Evolutionary conservation across 92 coral and sea anemone genomes (phyloP).

Genomic region (Montipora capitata): DNA sequence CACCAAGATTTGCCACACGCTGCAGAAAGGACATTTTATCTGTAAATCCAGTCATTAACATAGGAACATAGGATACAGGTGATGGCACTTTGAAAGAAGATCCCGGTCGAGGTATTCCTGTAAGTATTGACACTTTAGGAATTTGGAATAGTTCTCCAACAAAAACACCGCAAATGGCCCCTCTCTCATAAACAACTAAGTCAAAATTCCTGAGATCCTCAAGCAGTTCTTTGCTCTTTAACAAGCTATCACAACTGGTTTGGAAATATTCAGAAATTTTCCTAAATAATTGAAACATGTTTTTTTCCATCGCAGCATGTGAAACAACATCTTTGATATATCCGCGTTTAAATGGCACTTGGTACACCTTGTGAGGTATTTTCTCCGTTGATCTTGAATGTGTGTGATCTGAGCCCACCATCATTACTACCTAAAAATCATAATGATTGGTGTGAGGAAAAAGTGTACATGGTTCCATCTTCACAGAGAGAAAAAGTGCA

Average conservation of each 20-base stretch:
- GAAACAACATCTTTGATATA: conserved; percentile 30
- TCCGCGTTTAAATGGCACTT: conserved; percentile 40
- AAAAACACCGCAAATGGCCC: conserved; percentile 10
- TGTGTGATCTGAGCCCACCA: neutral
- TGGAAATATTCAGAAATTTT: neutral
- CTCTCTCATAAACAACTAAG: conserved; percentile 48
- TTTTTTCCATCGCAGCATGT: neutral
- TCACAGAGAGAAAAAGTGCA: no score
- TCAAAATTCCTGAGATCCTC: conserved; percentile 64
- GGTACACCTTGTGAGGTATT: conserved; percentile 58
- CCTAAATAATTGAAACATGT: neutral
- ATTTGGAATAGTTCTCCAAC: conserved; percentile 52
- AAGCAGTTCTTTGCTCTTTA: conserved; percentile 61
- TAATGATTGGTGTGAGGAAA: no score
- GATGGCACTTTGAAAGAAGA: neutral
- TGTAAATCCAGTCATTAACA: conserved; percentile 30
- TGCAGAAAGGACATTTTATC: conserved; percentile 71
- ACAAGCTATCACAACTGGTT: conserved; percentile 42
- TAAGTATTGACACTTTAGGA: conserved; percentile 29
- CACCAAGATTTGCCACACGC: conserved; percentile 34
- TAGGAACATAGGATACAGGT: conserved; percentile 69
- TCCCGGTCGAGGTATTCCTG: conserved; percentile 24
- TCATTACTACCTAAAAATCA: conserved; percentile 13
- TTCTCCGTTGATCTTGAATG: conserved; percentile 5
- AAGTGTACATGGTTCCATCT: no score